These are phyloP conservation scores for Bombus balteatus DNA, from an alignment of 1,140 invertebrate genomes.

Conservation along the genomic window DNA sequence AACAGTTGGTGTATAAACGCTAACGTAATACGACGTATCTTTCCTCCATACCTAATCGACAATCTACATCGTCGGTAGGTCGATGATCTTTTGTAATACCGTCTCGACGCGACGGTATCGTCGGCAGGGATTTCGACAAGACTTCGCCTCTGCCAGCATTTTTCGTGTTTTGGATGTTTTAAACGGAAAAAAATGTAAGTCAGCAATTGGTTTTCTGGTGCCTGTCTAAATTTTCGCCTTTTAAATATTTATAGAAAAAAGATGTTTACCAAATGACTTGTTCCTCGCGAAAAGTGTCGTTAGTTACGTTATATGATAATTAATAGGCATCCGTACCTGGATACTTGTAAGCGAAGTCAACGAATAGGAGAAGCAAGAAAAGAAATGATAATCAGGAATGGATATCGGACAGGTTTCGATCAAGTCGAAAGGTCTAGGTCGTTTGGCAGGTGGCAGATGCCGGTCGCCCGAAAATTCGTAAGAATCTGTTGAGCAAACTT, in stretches of 20 bases:
- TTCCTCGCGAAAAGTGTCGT: no score
- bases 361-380: neutral
- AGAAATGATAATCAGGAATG: constrained; percentile 55
- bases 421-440: constrained; percentile 78
- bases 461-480: constrained; percentile 65
- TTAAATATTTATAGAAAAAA: no score
- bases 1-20: constrained; percentile 26
- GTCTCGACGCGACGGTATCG: constrained; percentile 19
- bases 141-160: constrained; percentile 35
- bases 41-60: constrained; percentile 32
- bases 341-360: neutral
- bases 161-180: constrained; percentile 74
- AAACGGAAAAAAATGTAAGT: constrained; percentile 78
- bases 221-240: no score
- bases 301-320: no score
- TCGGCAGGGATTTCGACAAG: constrained; percentile 26
- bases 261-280: no score
- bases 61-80: constrained; percentile 35
- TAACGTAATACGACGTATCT: constrained; percentile 44
- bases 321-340: no score
- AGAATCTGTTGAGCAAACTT: constrained; percentile 66
- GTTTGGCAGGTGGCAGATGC: constrained; percentile 45
- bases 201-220: neutral
- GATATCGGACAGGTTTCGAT: constrained; percentile 63
- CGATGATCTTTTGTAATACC: constrained; percentile 33